Percentiles rank a stretch among this genome's conserved stretches.
Evolutionary conservation across 2,888 invertebrate species (phyloP).

Genomic region (Dorcus hopei): DNA sequence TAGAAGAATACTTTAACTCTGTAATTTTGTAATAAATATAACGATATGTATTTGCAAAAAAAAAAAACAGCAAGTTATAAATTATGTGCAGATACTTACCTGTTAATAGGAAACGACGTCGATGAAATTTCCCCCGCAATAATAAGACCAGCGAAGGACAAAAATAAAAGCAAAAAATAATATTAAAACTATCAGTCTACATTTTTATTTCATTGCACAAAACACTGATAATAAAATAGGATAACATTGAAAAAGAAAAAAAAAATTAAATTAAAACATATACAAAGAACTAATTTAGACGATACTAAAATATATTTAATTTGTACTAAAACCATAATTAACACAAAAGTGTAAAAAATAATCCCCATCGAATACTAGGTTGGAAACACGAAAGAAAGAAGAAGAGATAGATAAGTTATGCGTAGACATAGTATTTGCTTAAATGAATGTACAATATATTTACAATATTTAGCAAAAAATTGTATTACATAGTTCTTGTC

Average conservation of each 20-base stretch:
- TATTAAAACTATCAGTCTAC: slow-evolving; percentile 47
- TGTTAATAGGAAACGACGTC: too few species aligned
- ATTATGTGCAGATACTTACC: too few species aligned
- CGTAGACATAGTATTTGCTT: slow-evolving; percentile 45
- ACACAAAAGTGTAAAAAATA: slow-evolving; percentile 33
- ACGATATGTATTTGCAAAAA: too few species aligned
- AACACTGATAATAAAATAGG: slow-evolving; percentile 46
- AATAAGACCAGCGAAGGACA: neutral
- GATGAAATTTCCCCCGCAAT: too few species aligned
- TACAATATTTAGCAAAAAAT: slow-evolving; percentile 48
- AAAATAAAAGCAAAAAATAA: slow-evolving; percentile 31
- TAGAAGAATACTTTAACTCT: too few species aligned
- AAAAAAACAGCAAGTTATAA: too few species aligned
- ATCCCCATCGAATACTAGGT: slow-evolving; percentile 34
- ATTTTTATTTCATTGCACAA: slow-evolving; percentile 47
- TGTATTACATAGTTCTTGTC: slow-evolving; percentile 35
- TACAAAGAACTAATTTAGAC: slow-evolving; percentile 39
- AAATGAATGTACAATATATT: slow-evolving; percentile 49
- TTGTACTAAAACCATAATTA: slow-evolving; percentile 41
- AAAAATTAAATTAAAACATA: slow-evolving; percentile 38
- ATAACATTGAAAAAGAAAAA: slow-evolving; percentile 33
- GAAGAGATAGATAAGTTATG: slow-evolving; percentile 33
- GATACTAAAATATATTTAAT: slow-evolving; percentile 43
- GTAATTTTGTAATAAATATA: too few species aligned
- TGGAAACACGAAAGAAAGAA: slow-evolving; percentile 23